Base-by-base conservation (phyloP, 1,140 invertebrate genomes). In the Meloidogyne hapla region DNA sequence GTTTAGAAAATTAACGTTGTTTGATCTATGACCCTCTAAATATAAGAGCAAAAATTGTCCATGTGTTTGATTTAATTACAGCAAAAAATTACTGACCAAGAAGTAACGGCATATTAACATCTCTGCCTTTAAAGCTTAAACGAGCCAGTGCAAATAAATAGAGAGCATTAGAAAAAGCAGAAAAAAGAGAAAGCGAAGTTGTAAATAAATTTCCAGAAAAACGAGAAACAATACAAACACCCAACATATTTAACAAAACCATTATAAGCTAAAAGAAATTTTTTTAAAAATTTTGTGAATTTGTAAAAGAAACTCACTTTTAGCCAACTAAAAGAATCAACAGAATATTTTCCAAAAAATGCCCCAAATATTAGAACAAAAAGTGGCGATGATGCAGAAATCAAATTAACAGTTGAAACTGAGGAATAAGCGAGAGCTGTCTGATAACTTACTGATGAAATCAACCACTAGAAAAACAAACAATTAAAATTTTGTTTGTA, bases 351-450 rank as follows among this genome's bases (percentile, higher is more conserved):
- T 13, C 83, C 74, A 26, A 82, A 71, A 12, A 84, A 48, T 9
- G 75, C 79, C 26, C 82, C 75, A 33, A 82, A 76, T n/a, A 84
- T 26, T 15, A 82, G 71, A 15, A 84, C 78, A 67, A 82, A 82
- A 2, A 82, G 69, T 5, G 81, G 78, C 2, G 76, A 83, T 2
- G 81, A 82, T 18, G 82, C 67, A 21, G 82, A 84, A 38, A 84
- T 76, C 18, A 82, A 45, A 33, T 81, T 82, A 12, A 77, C 79
- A 12, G 78, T 77, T 8, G 81, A 74, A 21, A 82, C 80, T 18
- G 48, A 69, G n/a, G 82, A 68, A 62, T 69, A 79, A 12, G 65
- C 66, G 1, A 77, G 48, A 38, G 69, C 72, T 18, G 71, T 70
- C 38, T 70, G n/a, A 48, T 56, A 25, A 42, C 15, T 40, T 40